A percentile compares a stretch with the other conserved stretches of the same genome.
These are phyloP conservation scores for Melanotaenia trifasciata DNA, from an alignment of 2,797 vertebrate genomes.

Conservation along the genomic window DNA sequence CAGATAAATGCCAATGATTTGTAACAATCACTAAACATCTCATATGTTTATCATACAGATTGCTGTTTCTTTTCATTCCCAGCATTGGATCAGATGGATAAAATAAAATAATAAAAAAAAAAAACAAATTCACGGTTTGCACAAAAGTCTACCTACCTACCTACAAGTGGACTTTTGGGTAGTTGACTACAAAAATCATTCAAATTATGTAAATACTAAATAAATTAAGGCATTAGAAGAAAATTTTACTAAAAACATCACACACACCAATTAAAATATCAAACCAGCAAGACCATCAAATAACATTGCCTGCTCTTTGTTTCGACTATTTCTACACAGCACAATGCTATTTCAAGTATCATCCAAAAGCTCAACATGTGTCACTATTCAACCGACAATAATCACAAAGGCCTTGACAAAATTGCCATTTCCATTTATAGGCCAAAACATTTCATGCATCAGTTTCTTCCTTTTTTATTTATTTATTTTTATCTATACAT, in stretches of 20 bases:
- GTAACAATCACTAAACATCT: too few relatives aligned
- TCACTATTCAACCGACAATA: slow-evolving; percentile 11
- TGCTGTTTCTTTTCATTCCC: too few relatives aligned
- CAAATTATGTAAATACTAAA: too few relatives aligned
- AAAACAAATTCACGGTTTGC: too few relatives aligned
- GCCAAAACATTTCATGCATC: slow-evolving; percentile 43
- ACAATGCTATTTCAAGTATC: background rate
- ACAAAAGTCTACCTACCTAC: too few relatives aligned
- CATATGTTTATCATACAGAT: too few relatives aligned
- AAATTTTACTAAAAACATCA: background rate
- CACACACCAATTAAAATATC: background rate
- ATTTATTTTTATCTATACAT: background rate
- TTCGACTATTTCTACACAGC: background rate
- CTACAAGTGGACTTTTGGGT: too few relatives aligned
- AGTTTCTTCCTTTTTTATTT: slow-evolving; percentile 1
- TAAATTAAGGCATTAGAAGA: background rate
- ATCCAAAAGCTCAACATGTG: background rate
- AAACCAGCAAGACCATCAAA: background rate
- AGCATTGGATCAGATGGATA: too few relatives aligned
- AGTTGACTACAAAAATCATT: too few relatives aligned
- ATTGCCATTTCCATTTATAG: slow-evolving; percentile 51
- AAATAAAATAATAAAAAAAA: too few relatives aligned
- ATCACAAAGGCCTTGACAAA: slow-evolving; percentile 44
- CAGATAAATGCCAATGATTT: too few relatives aligned
- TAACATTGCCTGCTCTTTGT: background rate